A percentile compares a stretch with the other conserved stretches of the same genome.
phyloP scores from a whole-genome alignment of 2,113 vertebrate species.

The Nansenia antarctica region DNA sequence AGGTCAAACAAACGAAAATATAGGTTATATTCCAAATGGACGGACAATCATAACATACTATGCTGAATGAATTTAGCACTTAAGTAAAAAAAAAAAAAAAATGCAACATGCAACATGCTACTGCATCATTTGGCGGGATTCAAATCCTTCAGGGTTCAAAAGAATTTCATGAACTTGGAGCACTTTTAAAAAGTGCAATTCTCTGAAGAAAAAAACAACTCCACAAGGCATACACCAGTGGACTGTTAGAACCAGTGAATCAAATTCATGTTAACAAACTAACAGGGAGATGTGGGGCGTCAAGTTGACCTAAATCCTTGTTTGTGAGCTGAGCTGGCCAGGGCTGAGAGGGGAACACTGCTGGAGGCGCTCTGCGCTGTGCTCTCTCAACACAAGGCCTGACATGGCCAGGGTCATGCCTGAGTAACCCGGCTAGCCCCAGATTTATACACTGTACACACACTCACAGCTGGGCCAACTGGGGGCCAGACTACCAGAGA shows the following conservation, averaged over 20 bases:
- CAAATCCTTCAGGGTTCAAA: too few relatives aligned
- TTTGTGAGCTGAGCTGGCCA: conserved; percentile 56
- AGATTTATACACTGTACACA: conserved; percentile 73
- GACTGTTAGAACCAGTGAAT: conserved; percentile 34
- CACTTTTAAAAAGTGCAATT: too few relatives aligned
- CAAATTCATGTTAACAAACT: conserved; percentile 45
- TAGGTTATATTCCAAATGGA: too few relatives aligned
- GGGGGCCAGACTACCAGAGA: conserved; percentile 20
- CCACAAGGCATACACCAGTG: conserved; percentile 3
- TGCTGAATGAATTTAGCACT: too few relatives aligned
- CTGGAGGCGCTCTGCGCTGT: conserved; percentile 57
- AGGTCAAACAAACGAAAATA: too few relatives aligned
- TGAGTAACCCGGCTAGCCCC: conserved; percentile 65
- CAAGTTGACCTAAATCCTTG: conserved; percentile 70
- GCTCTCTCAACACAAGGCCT: conserved; percentile 55
- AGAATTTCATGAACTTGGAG: too few relatives aligned
- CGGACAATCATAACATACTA: too few relatives aligned
- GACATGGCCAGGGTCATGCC: conserved; percentile 69
- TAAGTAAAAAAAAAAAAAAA: too few relatives aligned
- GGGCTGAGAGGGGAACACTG: conserved; percentile 51
- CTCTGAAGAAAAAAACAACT: conserved; percentile 14
- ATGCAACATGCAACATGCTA: too few relatives aligned
- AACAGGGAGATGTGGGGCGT: conserved; percentile 30
- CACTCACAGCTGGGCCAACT: conserved; percentile 49
- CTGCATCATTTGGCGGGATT: too few relatives aligned